Conservation (phyloP, 1,140 invertebrate species). For the Conus ventricosus region DNA sequence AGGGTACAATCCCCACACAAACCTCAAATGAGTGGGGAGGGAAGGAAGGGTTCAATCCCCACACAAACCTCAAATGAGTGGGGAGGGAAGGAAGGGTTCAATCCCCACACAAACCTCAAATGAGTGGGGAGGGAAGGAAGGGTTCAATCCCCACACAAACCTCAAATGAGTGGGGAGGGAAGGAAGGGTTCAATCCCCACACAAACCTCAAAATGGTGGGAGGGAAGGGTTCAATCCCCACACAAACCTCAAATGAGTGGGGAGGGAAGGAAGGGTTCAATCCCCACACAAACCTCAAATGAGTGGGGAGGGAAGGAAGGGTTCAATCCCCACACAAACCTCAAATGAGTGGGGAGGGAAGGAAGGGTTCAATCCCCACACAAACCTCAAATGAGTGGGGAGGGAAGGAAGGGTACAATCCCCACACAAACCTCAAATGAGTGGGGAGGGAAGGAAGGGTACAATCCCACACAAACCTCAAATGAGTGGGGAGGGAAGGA, state of each 20-base stretch:
- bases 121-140: neutral
- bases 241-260: neutral
- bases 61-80: neutral
- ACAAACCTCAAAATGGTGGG: neutral
- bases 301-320: neutral
- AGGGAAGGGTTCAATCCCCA: neutral
- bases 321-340: neutral
- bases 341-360: neutral
- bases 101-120: neutral
- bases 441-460: no score
- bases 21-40: neutral
- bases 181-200: neutral
- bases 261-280: no score
- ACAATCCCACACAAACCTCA: neutral
- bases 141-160: neutral
- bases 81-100: no score
- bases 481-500: neutral
- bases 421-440: neutral
- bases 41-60: no score
- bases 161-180: neutral
- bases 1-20: neutral
- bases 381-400: neutral
- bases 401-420: no score
- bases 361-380: neutral
- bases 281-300: neutral